These are phyloP conservation scores for Oscheius sp. DNA, from an alignment of 2,888 invertebrate genomes.

Conservation along the genomic window DNA sequence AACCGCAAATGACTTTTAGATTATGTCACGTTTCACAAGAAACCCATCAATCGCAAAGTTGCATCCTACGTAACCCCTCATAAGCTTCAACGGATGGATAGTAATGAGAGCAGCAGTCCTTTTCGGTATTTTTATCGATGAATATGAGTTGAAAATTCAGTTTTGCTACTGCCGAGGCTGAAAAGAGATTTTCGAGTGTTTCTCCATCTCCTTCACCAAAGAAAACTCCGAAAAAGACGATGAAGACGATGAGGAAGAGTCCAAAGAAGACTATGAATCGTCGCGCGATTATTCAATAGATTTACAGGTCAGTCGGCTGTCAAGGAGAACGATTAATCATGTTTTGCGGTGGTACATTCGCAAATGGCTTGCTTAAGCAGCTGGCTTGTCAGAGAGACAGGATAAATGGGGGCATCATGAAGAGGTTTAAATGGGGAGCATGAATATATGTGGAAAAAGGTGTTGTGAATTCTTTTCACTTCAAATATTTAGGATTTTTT, in stretches of 20 bases:
- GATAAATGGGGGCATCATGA: too few species aligned
- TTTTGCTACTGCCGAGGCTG: conserved; percentile 18
- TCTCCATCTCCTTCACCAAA: conserved; percentile 2
- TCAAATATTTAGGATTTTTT: too few species aligned
- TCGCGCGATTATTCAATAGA: background rate
- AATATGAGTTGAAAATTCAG: background rate
- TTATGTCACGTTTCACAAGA: too few species aligned
- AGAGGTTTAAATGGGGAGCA: too few species aligned
- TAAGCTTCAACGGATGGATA: background rate
- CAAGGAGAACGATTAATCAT: background rate
- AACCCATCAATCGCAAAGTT: too few species aligned
- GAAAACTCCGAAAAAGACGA: conserved; percentile 10
- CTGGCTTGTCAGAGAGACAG: conserved; percentile 7
- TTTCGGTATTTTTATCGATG: background rate
- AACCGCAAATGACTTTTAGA: too few species aligned
- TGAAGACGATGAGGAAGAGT: background rate
- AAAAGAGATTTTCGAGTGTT: background rate
- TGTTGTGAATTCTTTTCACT: too few species aligned
- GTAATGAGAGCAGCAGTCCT: conserved; percentile 10
- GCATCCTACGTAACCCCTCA: too few species aligned
- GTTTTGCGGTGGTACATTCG: conserved; percentile 14
- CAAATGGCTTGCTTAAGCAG: conserved; percentile 5
- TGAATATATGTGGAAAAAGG: too few species aligned
- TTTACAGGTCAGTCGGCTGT: conserved; percentile 2
- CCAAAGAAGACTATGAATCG: background rate